phyloP scores from a whole-genome alignment of 1,140 invertebrate species.

The Drosophila parvula region DNA sequence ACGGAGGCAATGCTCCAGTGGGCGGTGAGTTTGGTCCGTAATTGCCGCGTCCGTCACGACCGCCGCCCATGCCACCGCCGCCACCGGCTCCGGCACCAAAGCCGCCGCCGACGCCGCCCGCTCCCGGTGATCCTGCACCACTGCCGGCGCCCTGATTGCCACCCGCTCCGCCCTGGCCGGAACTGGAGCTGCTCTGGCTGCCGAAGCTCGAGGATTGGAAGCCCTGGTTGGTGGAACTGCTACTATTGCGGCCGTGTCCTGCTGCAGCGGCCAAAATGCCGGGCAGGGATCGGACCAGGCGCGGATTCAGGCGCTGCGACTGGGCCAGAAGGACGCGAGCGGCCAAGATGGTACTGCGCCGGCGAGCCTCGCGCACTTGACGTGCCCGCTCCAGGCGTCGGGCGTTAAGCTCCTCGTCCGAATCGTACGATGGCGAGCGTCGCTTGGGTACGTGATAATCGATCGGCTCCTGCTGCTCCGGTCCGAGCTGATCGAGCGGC shows the following conservation, averaged over 20 bases:
- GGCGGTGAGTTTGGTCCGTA: conserved; percentile 93
- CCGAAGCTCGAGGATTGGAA: conserved; percentile 81
- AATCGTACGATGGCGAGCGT: conserved; percentile 88
- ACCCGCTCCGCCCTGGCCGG: conserved; percentile 65
- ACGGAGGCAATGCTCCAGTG: conserved; percentile 92
- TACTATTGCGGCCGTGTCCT: conserved; percentile 89
- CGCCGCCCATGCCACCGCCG: conserved; percentile 89
- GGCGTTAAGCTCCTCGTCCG: conserved; percentile 83
- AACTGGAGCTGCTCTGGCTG: conserved; percentile 71
- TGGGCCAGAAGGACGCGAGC: conserved; percentile 71
- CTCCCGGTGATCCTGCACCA: conserved; percentile 85
- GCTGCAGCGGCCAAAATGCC: conserved; percentile 89
- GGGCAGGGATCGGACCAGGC: conserved; percentile 74
- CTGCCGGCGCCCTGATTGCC: conserved; percentile 85
- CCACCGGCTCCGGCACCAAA: conserved; percentile 86
- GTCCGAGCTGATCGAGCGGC: conserved; percentile 77
- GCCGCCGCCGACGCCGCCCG: conserved; percentile 51
- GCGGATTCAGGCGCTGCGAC: conserved; percentile 84
- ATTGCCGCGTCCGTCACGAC: conserved; percentile 90
- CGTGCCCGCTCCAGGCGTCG: conserved; percentile 66
- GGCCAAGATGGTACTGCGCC: conserved; percentile 75
- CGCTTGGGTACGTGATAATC: conserved; percentile 94
- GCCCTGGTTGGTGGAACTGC: conserved; percentile 84
- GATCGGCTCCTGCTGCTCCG: conserved; percentile 93
- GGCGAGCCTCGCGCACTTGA: conserved; percentile 69